phyloP scores from a whole-genome alignment of 1,140 invertebrate species.

The Bemisia tabaci region DNA sequence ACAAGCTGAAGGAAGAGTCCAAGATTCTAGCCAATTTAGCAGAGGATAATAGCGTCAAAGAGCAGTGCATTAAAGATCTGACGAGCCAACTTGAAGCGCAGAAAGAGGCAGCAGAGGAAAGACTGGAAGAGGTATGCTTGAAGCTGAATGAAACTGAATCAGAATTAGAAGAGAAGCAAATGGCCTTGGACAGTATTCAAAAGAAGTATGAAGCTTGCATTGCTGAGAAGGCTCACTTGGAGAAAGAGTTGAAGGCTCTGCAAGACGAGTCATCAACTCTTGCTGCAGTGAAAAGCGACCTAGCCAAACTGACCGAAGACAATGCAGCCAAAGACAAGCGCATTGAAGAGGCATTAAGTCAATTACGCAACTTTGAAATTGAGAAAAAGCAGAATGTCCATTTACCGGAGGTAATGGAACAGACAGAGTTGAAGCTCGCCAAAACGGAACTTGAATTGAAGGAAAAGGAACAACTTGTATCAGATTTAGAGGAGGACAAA shows the following conservation, averaged over 20 bases:
- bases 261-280: not conserved
- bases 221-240: not conserved
- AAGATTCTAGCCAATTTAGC: not conserved
- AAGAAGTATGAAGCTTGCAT: not conserved
- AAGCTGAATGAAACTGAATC: not conserved
- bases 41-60: not conserved
- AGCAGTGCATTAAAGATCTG: not conserved
- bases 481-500: not conserved
- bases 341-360: not conserved
- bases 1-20: not conserved
- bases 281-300: not conserved
- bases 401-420: not conserved
- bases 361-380: not conserved
- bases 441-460: not conserved
- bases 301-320: not conserved
- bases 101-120: not conserved
- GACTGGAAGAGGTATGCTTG: not conserved
- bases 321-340: not conserved
- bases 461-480: not conserved
- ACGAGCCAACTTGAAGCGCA: not conserved
- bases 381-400: not conserved
- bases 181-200: not conserved
- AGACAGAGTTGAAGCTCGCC: not conserved
- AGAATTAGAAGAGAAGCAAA: not conserved
- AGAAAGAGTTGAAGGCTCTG: not conserved